These are phyloP conservation scores for Urocynchramus pylzowi DNA, from an alignment of 2,113 vertebrate genomes.

Conservation along the genomic window DNA sequence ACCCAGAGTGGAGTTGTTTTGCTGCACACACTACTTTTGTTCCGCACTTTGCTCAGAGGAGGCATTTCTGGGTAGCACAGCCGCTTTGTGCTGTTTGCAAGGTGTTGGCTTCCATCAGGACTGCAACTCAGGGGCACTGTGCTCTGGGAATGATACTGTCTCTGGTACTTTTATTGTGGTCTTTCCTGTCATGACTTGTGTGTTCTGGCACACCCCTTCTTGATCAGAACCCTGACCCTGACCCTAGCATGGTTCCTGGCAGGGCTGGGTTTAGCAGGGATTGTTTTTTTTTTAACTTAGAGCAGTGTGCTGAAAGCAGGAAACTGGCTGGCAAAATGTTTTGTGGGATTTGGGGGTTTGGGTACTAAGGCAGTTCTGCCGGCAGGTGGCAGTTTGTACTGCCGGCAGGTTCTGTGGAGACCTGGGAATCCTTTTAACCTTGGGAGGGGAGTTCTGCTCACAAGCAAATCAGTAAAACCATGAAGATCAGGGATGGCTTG, in stretches of 20 bases:
- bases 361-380: neutral
- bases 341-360: accelerated
- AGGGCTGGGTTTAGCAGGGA: neutral
- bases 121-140: accelerated
- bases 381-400: neutral
- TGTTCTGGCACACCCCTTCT: neutral
- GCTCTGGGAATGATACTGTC: neutral
- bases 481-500: neutral
- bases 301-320: neutral
- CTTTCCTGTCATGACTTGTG: no score
- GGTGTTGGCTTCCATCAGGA: neutral
- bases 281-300: neutral
- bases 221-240: neutral
- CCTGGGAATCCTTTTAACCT: neutral
- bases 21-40: accelerated
- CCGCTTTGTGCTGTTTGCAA: neutral
- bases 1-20: neutral
- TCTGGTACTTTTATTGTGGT: neutral
- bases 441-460: neutral
- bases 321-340: neutral
- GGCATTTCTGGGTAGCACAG: neutral
- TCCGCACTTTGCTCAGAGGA: neutral
- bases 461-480: neutral
- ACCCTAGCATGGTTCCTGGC: neutral
- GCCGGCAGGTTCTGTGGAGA: accelerated